Conservation (phyloP, 2,113 vertebrate genomes). For the Triplophysa tibetana region DNA sequence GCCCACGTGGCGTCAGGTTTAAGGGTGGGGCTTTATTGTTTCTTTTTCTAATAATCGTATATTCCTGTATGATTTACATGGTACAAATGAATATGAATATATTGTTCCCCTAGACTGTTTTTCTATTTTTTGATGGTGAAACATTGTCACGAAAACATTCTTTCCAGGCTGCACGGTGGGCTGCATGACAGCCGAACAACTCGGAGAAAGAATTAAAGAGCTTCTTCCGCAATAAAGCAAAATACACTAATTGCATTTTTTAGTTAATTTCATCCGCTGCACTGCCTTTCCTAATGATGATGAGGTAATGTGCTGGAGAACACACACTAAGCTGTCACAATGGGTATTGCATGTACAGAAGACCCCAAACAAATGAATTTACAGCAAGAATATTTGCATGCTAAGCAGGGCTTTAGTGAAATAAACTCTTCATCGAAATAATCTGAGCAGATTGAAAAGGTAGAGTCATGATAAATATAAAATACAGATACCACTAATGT, state of each 20-base stretch:
- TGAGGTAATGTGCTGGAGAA: constrained; percentile 17
- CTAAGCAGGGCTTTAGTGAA: not conserved
- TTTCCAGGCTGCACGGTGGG: not conserved
- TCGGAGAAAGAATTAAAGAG: not conserved
- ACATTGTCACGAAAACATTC: not conserved
- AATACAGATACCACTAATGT: too few species aligned
- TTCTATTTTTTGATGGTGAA: not conserved
- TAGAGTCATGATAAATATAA: not conserved
- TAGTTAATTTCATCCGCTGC: constrained; percentile 41
- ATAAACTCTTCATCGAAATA: not conserved
- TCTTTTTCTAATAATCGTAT: too few species aligned
- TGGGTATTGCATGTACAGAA: constrained; percentile 10
- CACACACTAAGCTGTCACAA: constrained; percentile 23
- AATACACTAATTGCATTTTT: constrained; percentile 8
- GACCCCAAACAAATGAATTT: not conserved
- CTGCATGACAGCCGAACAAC: not conserved
- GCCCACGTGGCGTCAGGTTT: too few species aligned
- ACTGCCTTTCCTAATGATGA: constrained; percentile 39
- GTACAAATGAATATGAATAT: too few species aligned
- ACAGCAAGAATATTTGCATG: constrained; percentile 8
- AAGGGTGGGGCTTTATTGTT: too few species aligned
- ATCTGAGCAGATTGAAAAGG: not conserved
- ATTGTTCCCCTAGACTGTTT: too few species aligned
- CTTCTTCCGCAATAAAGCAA: not conserved
- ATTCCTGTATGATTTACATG: too few species aligned